Conservation (phyloP, 2,113 vertebrate genomes). For the Centrocercus urophasianus region DNA sequence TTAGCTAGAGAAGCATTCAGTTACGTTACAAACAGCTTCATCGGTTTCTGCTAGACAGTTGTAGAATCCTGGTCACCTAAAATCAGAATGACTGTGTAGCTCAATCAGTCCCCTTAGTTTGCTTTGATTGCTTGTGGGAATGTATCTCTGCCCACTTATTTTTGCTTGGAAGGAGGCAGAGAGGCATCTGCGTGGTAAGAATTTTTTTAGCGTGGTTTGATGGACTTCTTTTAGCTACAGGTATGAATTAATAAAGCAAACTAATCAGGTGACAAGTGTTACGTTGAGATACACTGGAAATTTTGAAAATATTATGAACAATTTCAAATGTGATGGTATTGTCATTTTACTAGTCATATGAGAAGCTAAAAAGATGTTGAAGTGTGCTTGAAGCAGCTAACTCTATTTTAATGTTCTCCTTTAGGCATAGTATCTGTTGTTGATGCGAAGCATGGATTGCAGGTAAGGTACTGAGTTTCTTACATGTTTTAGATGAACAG, state of each 20-base stretch:
- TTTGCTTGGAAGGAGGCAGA: background rate
- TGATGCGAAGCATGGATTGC: constrained; percentile 92
- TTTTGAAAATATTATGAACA: background rate
- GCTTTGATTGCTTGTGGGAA: background rate
- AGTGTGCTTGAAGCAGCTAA: background rate
- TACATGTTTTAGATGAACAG: background rate
- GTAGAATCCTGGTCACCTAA: background rate
- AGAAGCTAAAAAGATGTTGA: background rate
- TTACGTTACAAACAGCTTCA: background rate
- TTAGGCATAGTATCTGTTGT: constrained; percentile 93
- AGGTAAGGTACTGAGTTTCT: constrained; percentile 78
- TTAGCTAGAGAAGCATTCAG: background rate
- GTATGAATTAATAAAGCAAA: background rate
- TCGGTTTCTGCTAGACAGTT: background rate
- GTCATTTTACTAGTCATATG: background rate
- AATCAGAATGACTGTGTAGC: background rate
- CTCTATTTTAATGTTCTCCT: constrained; percentile 10
- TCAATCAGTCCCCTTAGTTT: background rate
- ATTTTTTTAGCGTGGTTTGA: background rate
- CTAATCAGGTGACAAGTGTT: background rate
- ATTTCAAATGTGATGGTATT: background rate
- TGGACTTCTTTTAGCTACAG: background rate
- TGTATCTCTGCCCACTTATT: background rate
- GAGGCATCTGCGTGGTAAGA: accelerated
- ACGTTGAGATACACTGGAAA: background rate